These are phyloP conservation scores for Macrocentrus cingulum DNA, from an alignment of 1,140 invertebrate genomes.

Conservation along the genomic window DNA sequence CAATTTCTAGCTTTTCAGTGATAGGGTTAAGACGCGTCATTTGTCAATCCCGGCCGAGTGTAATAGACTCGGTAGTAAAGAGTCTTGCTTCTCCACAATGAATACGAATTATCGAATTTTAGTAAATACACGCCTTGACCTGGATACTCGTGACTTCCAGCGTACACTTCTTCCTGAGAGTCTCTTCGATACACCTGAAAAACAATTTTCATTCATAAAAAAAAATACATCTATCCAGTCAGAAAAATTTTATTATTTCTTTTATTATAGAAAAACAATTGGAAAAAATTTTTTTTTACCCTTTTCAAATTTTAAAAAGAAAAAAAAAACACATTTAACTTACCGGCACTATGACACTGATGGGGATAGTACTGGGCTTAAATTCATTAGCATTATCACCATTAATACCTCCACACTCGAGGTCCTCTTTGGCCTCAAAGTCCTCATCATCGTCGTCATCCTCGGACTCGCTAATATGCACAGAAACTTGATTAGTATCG, in stretches of 20 bases:
- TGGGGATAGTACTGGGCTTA: slow-evolving; percentile 46
- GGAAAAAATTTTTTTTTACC: too few species aligned
- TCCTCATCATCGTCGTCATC: slow-evolving; percentile 86
- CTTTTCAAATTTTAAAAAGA: too few species aligned
- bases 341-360: slow-evolving; percentile 56
- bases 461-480: slow-evolving; percentile 89
- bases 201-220: slow-evolving; percentile 63
- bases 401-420: slow-evolving; percentile 52
- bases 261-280: too few species aligned
- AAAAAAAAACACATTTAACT: too few species aligned
- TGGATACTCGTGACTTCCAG: slow-evolving; percentile 95
- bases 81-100: slow-evolving; percentile 98
- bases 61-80: slow-evolving; percentile 99
- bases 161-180: slow-evolving; percentile 95
- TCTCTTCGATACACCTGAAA: slow-evolving; percentile 94
- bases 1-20: not conserved
- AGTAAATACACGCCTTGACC: slow-evolving; percentile 96
- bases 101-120: slow-evolving; percentile 99
- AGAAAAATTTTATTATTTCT: too few species aligned
- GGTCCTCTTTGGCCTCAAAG: slow-evolving; percentile 69
- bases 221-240: too few species aligned
- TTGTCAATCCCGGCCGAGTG: slow-evolving; percentile 63
- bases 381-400: slow-evolving; percentile 41
- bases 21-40: slow-evolving; percentile 32
- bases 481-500: slow-evolving; percentile 78